Evolutionary conservation across 2,797 vertebrate species (phyloP), one percentile per base, ranked within the genome.

Genomic region (Mus minutoides): DNA sequence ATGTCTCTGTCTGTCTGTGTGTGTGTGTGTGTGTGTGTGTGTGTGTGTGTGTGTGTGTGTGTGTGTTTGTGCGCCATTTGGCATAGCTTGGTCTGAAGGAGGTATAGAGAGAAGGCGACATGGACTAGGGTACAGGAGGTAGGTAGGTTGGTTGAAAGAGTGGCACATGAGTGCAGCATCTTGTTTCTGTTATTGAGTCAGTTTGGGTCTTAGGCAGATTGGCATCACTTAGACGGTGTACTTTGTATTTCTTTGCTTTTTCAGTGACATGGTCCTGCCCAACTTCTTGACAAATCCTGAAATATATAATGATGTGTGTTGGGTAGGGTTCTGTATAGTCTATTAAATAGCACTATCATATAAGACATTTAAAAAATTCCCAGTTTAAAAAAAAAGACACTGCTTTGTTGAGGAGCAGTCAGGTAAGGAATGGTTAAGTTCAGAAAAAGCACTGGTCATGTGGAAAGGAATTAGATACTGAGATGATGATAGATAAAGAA

Each of bases 31-130:
- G 0, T 60, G 0, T 62, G 29, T 37, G n/a, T 11, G 1, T 34
- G 2, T 0, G 9, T 40, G 12, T 54, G 1, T 4, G 0, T 60
- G 0, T 62, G 29, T 37, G n/a, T 11, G 1, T 34, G 2, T 0
- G 9, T 40, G 12, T 54, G 1, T 4, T 0, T 60, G 0, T 62
- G 29, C 34, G 29, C 49, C 10, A 8, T 60, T 46, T 31, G 34
- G 24, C 26, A 3, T 24, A 26, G 52, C 31, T 29, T 62, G 69
- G 2, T 69, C n/a, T 58, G 3, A 7, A 6, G 73, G 76, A 62
- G 26, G 21, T 2, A 14, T 43, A 0, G 0, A 40, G 52, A 1
- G 37, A 7, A 78, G 5, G 10, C 17, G 3, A 0, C 6, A 46
- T 77, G 19, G 54, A 13, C 16, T 16, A 2, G 26, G 29, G 14